Base-by-base conservation (phyloP, 2,797 vertebrate species). In the Eospalax fontanierii region DNA sequence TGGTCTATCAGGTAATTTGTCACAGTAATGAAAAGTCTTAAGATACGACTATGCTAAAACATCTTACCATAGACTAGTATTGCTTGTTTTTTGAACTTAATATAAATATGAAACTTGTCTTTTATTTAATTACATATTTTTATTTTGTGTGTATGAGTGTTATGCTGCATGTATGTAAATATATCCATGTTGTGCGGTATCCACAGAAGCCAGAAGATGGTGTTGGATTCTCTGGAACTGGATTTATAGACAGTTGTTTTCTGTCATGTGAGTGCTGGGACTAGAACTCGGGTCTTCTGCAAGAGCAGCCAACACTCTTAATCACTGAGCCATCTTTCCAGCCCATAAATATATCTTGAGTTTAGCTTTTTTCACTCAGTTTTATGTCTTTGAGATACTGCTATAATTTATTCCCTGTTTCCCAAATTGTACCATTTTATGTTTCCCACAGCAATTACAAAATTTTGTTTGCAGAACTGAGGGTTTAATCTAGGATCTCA, bases 51-150 rank as follows among this genome's bases (percentile, higher is more conserved):
- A 15, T 74, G 57, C n/a, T 16, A 50, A 74, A 78, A 65, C 38
- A 43, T 92, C 61, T 91, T 24, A 57, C 11, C 3, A 2, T 35
- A 78, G n/a, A 38, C 50, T 63, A 79, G 40, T 90, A 88, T 81
- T 90, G 57, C 71, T 84, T 81, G 9, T 3, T 85, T 94, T n/a
- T 24, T 54, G 40, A 88, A 68, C 35, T 92, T 57, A 38, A 38
- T 21, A 26, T 57, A 57, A 71, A 38, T 80, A 35, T 21, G 40
- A 19, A 89, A 28, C 63, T 28, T 16, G 8, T 50, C 26, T 59
- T 63, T n/a, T 73, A 21, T 75, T 61, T 57, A 35, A n/a, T 46
- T 46, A 54, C 14, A 54, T 10, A 54, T 54, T 54, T 54, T 54
- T 54, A 54, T 14, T 54, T 54, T 54, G 14, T 15, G 8, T 54